Evolutionary conservation across 92 coral and sea anemone genomes (phyloP), one percentile per base, ranked within the genome.

Genomic region (Actinernus sp.): DNA sequence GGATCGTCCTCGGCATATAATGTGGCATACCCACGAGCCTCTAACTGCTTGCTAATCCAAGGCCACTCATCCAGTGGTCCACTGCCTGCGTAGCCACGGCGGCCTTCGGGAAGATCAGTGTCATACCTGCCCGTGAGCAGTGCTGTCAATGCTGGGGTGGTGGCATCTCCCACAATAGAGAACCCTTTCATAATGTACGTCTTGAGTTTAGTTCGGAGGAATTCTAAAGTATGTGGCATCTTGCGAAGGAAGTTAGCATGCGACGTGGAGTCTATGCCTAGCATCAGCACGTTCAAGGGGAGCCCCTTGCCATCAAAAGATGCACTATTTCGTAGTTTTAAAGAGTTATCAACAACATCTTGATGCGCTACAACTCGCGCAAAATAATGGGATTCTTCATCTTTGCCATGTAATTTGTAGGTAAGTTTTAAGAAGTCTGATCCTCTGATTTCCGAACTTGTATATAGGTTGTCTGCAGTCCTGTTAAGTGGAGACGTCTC

Each of bases 91-190:
- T 36, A 68, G 27, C 92, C 78, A 16, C 67, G 76, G 16, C 98
- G 79, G 0, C 89, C 98, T 51, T 91, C 97, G 0, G 97, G 97
- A 18, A 74, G 55, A 24, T 62, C 81, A 19, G 81, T 78, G 64
- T 77, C 93, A 44, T 64, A 61, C 43, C 19, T 8, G 19, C 98
- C 98, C 5, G 98, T 89, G 9, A 93, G 89, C 28, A 93, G 47
- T 2, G 98, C 98, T n/a, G 93, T 81, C 70, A 93, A 65, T 1
- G 84, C 79, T n/a, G 98, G 98, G 12, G 98, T 93, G 28, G 98
- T 93, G 8, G 79, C 98, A 33, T 93, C 98, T 0, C 98, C 98
- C 8, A 93, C 72, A 2, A 93, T 73, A 1, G 98, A 53, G 32
- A 76, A 87, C 7, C 98, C 98, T 31, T 80, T 62, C 58, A 93